A percentile compares a stretch with the other conserved stretches of the same genome.
These are phyloP conservation scores for Rotaria sp. DNA, from an alignment of 2,888 invertebrate genomes.

Conservation along the genomic window DNA sequence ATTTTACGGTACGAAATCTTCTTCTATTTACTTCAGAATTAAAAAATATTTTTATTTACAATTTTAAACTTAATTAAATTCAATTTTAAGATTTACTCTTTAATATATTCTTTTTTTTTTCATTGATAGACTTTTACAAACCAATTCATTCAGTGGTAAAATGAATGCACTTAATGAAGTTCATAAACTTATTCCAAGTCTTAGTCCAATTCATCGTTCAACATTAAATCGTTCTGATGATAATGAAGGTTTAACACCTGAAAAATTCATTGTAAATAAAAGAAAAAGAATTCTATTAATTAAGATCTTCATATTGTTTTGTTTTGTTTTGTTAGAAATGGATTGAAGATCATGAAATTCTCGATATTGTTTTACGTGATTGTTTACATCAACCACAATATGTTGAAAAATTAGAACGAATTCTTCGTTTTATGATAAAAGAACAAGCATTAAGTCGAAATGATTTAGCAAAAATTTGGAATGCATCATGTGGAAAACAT, in stretches of 20 bases:
- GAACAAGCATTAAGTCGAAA: conserved; percentile 70
- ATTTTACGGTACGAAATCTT: conserved; percentile 62
- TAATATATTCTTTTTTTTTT: neutral
- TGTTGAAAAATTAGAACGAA: conserved; percentile 92
- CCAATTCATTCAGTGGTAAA: conserved; percentile 94
- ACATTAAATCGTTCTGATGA: neutral
- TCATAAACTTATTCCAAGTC: conserved; percentile 72
- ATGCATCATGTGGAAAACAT: conserved; percentile 72
- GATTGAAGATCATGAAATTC: conserved; percentile 87
- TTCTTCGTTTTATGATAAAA: conserved; percentile 89
- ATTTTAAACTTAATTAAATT: no score
- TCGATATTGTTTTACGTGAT: conserved; percentile 86
- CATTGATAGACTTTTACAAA: conserved; percentile 70
- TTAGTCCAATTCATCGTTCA: neutral
- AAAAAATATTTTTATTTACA: neutral
- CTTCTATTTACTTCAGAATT: no score
- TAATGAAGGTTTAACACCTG: neutral
- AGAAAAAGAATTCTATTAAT: neutral
- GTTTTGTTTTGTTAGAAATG: conserved; percentile 63
- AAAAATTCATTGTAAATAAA: neutral
- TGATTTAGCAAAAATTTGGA: conserved; percentile 88
- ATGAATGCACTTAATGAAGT: conserved; percentile 98
- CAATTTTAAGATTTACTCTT: no score
- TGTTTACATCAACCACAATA: conserved; percentile 88
- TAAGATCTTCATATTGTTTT: neutral